Evolutionary conservation across 2,797 vertebrate genomes (phyloP), one percentile per base, ranked within the genome.

Genomic region (Setipinna tenuifilis): DNA sequence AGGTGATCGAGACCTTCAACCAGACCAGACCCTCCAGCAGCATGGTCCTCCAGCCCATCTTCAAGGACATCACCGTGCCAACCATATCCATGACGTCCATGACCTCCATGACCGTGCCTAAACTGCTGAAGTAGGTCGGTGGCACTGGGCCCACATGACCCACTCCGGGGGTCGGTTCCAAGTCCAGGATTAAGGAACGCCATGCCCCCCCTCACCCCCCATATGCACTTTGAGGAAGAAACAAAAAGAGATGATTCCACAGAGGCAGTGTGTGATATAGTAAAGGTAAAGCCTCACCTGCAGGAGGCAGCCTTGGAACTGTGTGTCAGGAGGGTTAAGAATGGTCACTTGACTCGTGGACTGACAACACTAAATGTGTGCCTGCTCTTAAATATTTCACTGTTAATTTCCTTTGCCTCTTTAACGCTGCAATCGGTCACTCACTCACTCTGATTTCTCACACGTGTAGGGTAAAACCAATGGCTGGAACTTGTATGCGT

Each of bases 1-100:
- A 95, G 85, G 99, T 99, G 91, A 97, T 99, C 0, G 98, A 99
- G 88, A 98, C 97, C 0, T 94, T 99, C 88, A 97, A 96, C 54
- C 97, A 99, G 93, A 96, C 93, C 89, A 97, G 97, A 85, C 92
- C 96, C 0, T 93, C 96, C 10, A 91, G 94, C 0, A 93, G 93
- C 41, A 93, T 94, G 21, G 92, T 93, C 90, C 94, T 95, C 0
- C 96, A 96, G 90, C 97, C 97, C 88, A 93, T 99, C 90, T 99
- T 99, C 92, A 98, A 92, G 91, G 97, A 99, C 89, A 99, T 99
- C 87, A 88, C 92, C 0, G 97, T 99, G 85, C 96, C 98, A 62
- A 95, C 97, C 81, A 94, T 97, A 62, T 95, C 93, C 35, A 97
- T 98, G 91, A 96, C 97, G 0, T 94, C 97, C 85, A 94, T 98